Conservation (phyloP, 1,140 invertebrate genomes). For the Achroia grisella region DNA sequence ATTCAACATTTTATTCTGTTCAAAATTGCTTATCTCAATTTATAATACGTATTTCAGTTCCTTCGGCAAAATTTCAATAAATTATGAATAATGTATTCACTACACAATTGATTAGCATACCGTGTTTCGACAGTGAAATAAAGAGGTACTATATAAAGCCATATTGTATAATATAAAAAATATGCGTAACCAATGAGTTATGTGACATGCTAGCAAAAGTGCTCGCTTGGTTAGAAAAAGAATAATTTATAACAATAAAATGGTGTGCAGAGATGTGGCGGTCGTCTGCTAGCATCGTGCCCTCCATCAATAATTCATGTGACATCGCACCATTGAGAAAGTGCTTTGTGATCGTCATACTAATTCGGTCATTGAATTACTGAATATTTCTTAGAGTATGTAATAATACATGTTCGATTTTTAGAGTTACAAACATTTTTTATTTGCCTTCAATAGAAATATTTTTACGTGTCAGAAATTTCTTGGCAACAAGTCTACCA, state of each 20-base stretch:
- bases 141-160: too few species aligned
- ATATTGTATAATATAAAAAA: slow-evolving; percentile 3
- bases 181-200: slow-evolving; percentile 8
- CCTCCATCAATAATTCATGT: slow-evolving; percentile 63
- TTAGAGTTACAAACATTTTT: too few species aligned
- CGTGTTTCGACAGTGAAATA: too few species aligned
- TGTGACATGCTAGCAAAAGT: slow-evolving; percentile 27
- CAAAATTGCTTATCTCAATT: too few species aligned
- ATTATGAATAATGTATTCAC: too few species aligned
- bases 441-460: too few species aligned
- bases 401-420: background rate
- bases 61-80: too few species aligned
- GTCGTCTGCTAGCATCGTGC: slow-evolving; percentile 15
- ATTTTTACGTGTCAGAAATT: background rate
- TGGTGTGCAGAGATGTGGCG: slow-evolving; percentile 29
- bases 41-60: too few species aligned
- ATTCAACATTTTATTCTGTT: too few species aligned
- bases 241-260: slow-evolving; percentile 48
- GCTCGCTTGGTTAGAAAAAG: slow-evolving; percentile 15
- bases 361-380: slow-evolving; percentile 54
- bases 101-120: too few species aligned
- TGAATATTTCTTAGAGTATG: slow-evolving; percentile 35
- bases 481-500: too few species aligned
- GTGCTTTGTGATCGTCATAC: slow-evolving; percentile 65
- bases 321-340: slow-evolving; percentile 66